Evolutionary conservation across 2,797 vertebrate species (phyloP).

Genomic region (Pseudochirops cupreus): DNA sequence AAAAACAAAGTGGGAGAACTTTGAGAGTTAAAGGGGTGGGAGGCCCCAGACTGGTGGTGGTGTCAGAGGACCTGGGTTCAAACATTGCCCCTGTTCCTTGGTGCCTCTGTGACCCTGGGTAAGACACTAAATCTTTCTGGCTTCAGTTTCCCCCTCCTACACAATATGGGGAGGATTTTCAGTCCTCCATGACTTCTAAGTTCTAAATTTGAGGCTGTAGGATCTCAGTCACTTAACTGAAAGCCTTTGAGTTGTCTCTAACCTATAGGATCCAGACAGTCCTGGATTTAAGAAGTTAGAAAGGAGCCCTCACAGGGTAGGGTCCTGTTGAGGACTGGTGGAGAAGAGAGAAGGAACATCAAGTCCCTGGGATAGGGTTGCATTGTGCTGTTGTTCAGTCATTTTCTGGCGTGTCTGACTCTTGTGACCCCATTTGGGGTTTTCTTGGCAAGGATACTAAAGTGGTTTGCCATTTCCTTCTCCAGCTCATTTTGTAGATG

Average conservation of each 20-base stretch:
- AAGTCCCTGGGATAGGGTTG: background rate
- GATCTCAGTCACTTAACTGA: background rate
- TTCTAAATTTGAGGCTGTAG: background rate
- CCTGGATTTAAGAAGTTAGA: background rate
- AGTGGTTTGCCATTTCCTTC: background rate
- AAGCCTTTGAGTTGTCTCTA: background rate
- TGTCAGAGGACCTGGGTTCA: background rate
- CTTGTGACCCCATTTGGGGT: background rate
- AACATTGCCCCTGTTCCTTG: background rate
- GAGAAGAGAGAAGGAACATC: background rate
- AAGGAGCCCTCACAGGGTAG: background rate
- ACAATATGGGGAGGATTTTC: background rate
- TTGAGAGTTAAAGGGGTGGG: background rate
- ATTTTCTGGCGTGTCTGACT: background rate
- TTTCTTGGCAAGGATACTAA: background rate
- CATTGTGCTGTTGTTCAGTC: background rate
- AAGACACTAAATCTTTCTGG: background rate
- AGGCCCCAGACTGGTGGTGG: background rate
- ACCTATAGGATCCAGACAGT: background rate
- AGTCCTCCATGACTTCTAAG: background rate
- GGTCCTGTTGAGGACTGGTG: background rate
- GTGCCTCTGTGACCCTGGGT: background rate
- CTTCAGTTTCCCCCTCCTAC: background rate
- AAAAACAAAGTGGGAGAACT: background rate
- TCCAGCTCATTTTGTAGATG: background rate